These are phyloP conservation scores for Ceratosolen solmsi DNA, from an alignment of 1,140 invertebrate species.

Conservation along the genomic window DNA sequence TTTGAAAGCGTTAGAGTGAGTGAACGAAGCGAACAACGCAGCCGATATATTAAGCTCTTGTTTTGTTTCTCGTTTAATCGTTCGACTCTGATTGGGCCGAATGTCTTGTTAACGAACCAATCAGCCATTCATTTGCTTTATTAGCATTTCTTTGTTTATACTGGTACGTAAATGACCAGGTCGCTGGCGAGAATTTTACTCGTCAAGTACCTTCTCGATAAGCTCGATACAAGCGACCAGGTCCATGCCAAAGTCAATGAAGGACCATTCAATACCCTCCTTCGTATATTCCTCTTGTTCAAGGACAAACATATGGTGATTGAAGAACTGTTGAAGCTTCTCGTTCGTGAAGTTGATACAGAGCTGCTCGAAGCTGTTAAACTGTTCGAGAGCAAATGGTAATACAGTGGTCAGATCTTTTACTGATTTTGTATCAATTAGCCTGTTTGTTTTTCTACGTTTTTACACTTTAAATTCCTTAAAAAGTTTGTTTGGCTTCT, in stretches of 20 bases:
- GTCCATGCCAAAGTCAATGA: constrained; percentile 99
- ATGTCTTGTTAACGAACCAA: constrained; percentile 38
- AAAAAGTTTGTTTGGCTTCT: constrained; percentile 51
- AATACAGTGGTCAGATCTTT: constrained; percentile 61
- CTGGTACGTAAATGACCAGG: background rate
- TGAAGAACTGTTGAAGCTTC: constrained; percentile 98
- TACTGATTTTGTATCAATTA: constrained; percentile 55
- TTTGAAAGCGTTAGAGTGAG: constrained; percentile 63
- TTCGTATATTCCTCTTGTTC: constrained; percentile 98
- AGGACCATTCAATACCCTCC: constrained; percentile 95
- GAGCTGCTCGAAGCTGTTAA: constrained; percentile 98
- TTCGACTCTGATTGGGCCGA: constrained; percentile 51
- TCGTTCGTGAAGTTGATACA: constrained; percentile 99
- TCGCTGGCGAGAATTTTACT: constrained; percentile 20
- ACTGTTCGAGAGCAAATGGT: constrained; percentile 77
- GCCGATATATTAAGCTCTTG: constrained; percentile 49
- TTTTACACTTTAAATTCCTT: constrained; percentile 40
- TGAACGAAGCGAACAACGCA: constrained; percentile 32
- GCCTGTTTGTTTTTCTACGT: constrained; percentile 39
- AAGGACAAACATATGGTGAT: constrained; percentile 98
- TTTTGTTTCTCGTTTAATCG: constrained; percentile 51
- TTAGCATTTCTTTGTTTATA: constrained; percentile 20
- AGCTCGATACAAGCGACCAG: constrained; percentile 96
- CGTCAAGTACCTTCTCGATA: constrained; percentile 91
- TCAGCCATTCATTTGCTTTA: constrained; percentile 19